phyloP scores from a whole-genome alignment of 2,113 vertebrate genomes.

The Hiodon alosoides region DNA sequence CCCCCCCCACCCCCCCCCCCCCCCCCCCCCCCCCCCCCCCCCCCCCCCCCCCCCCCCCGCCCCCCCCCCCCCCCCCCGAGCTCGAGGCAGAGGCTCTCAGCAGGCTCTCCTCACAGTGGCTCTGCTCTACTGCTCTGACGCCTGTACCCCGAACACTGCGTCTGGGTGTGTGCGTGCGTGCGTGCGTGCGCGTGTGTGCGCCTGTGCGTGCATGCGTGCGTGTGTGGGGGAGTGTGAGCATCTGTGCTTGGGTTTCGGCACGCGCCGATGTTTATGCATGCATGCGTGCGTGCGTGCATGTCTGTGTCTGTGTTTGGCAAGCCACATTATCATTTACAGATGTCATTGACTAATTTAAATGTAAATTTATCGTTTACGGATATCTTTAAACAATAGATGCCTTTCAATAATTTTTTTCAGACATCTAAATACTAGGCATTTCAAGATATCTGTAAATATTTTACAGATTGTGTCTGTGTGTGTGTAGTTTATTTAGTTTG shows the following conservation, averaged over 20 bases:
- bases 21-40: too few relatives aligned
- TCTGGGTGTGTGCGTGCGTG: not conserved
- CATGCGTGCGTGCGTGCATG: not conserved
- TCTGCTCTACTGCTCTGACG: too few relatives aligned
- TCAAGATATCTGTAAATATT: too few relatives aligned
- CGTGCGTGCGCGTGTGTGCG: not conserved
- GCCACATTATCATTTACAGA: too few relatives aligned
- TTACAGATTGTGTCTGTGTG: not conserved
- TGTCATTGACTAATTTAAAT: too few relatives aligned
- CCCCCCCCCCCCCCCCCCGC: too few relatives aligned
- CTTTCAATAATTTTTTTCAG: too few relatives aligned
- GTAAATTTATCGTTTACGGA: too few relatives aligned
- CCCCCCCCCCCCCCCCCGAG: conserved; percentile 27
- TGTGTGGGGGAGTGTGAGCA: not conserved
- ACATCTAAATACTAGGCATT: too few relatives aligned
- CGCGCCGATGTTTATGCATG: not conserved
- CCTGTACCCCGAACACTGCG: not conserved
- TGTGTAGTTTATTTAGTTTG: not conserved
- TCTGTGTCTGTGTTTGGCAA: not conserved
- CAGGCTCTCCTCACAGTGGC: not conserved
- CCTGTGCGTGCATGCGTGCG: not conserved
- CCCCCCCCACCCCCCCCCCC: too few relatives aligned
- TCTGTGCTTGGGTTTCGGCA: not conserved
- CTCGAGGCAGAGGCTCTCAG: conserved; percentile 29
- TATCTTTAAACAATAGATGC: too few relatives aligned